A percentile compares a stretch with the other conserved stretches of the same genome.
Conservation (phyloP, 2,113 vertebrate species). For the Campylomormyrus numenius region DNA sequence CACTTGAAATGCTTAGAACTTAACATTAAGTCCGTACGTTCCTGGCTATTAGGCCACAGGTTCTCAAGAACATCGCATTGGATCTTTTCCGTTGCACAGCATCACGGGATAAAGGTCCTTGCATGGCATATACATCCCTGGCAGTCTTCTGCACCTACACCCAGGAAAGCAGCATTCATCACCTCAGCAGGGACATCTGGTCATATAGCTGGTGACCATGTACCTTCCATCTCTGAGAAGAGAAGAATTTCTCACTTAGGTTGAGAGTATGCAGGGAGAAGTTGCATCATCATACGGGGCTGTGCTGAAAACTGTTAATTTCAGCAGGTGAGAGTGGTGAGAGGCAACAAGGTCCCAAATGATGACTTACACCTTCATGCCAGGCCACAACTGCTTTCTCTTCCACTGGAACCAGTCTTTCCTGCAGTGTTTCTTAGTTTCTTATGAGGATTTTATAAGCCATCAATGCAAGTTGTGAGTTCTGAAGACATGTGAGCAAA, state of each 20-base stretch:
- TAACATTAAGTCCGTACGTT: background rate
- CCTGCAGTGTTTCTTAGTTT: background rate
- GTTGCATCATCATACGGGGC: background rate
- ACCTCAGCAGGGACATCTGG: background rate
- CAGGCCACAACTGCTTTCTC: background rate
- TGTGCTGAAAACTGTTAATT: conserved; percentile 19
- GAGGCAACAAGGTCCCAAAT: background rate
- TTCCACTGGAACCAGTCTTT: conserved; percentile 8
- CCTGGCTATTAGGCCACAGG: background rate
- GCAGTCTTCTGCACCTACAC: conserved; percentile 9
- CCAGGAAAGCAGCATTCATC: conserved; percentile 21
- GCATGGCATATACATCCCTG: conserved; percentile 15
- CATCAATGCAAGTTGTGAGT: background rate
- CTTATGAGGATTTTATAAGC: background rate
- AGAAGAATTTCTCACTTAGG: background rate
- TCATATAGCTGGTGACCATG: background rate
- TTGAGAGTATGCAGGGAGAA: conserved; percentile 11
- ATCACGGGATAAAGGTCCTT: background rate
- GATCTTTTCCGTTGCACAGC: conserved; percentile 10
- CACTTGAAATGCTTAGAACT: background rate
- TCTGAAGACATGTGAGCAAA: background rate
- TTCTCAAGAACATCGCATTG: background rate
- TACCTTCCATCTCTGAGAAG: background rate
- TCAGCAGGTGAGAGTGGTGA: conserved; percentile 6
- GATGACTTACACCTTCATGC: background rate